These are phyloP conservation scores for Polymixis lichenea DNA, from an alignment of 2,888 invertebrate species.

Conservation along the genomic window DNA sequence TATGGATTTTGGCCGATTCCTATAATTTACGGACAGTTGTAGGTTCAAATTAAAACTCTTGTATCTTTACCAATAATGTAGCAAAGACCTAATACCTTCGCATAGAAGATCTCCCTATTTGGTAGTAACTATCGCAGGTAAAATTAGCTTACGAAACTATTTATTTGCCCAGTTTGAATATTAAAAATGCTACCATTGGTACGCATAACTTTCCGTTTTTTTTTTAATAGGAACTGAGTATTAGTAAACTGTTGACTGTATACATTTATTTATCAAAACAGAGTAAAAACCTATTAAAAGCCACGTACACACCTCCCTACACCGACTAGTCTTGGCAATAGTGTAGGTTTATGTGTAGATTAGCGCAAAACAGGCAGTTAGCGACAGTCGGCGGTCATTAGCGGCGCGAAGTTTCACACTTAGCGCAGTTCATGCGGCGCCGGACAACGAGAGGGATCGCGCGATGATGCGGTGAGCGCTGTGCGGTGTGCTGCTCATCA, in stretches of 20 bases:
- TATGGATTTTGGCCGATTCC: too few species aligned
- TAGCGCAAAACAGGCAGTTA: slow-evolving; percentile 63
- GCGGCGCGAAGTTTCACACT: slow-evolving; percentile 58
- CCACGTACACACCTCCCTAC: slow-evolving; percentile 30
- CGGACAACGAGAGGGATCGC: slow-evolving; percentile 8
- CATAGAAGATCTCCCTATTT: too few species aligned
- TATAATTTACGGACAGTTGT: too few species aligned
- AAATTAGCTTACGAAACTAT: too few species aligned
- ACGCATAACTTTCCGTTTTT: too few species aligned
- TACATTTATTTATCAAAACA: not conserved
- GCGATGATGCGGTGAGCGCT: slow-evolving; percentile 21
- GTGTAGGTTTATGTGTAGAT: slow-evolving; percentile 55
- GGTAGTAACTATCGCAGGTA: too few species aligned
- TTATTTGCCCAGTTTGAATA: too few species aligned
- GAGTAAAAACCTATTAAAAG: not conserved
- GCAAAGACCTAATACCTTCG: too few species aligned
- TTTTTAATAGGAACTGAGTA: too few species aligned
- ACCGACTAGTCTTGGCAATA: slow-evolving; percentile 32
- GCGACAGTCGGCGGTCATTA: slow-evolving; percentile 62
- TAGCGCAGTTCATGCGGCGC: slow-evolving; percentile 54
- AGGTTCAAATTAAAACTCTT: too few species aligned
- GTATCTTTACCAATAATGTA: too few species aligned
- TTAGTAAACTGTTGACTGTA: not conserved
- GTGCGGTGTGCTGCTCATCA: slow-evolving; percentile 24
- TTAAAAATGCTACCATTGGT: too few species aligned